A percentile compares a stretch with the other conserved stretches of the same genome.
Evolutionary conservation across 2,113 vertebrate species (phyloP).

Genomic region (Myrmecophaga tridactyla): DNA sequence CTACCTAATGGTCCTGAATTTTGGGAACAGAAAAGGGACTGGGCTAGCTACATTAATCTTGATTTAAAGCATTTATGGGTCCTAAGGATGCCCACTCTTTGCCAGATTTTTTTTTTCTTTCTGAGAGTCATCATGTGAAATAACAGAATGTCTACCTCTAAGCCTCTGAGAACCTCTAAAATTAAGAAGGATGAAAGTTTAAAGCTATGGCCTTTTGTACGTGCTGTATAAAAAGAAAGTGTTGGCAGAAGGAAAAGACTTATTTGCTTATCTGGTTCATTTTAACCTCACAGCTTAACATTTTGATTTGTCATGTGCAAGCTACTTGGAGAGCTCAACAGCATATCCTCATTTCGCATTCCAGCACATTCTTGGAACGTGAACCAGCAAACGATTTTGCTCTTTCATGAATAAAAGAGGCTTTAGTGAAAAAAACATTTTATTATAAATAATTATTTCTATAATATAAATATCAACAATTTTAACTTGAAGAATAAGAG

Average conservation of each 20-base stretch:
- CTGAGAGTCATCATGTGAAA: neutral
- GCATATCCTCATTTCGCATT: constrained; percentile 33
- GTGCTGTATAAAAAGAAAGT: neutral
- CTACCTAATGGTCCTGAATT: neutral
- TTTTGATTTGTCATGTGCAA: constrained; percentile 57
- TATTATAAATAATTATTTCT: constrained; percentile 45
- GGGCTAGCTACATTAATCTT: neutral
- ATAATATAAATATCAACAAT: constrained; percentile 26
- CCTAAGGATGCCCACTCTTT: neutral
- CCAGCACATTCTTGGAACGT: constrained; percentile 48
- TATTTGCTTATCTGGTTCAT: constrained; percentile 63
- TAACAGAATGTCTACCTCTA: neutral
- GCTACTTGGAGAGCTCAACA: constrained; percentile 15
- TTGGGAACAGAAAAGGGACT: neutral
- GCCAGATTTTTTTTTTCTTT: neutral
- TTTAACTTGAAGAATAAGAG: constrained; percentile 15
- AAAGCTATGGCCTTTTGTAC: neutral
- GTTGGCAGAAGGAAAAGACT: neutral
- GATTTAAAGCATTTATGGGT: neutral
- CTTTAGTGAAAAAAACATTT: constrained; percentile 38
- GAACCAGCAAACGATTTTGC: constrained; percentile 59
- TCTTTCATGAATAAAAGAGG: constrained; percentile 64
- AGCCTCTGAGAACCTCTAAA: neutral
- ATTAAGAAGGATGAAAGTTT: neutral
- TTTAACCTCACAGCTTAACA: constrained; percentile 62